phyloP scores from a whole-genome alignment of 2,888 invertebrate species.

The Ctenicera cuprea region DNA sequence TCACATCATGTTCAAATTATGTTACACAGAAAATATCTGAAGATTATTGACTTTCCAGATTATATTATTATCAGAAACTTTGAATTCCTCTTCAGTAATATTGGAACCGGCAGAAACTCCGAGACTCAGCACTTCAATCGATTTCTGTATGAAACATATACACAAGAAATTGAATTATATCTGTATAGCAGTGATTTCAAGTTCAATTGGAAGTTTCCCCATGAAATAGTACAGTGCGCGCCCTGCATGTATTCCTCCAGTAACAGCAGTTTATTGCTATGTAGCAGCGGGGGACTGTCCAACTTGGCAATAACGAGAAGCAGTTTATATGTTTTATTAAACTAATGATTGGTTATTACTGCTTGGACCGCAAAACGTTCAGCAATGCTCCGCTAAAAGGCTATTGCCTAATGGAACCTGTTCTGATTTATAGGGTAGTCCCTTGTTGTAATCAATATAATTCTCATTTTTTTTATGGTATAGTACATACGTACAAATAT shows the following conservation, averaged over 20 bases:
- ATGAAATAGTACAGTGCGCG: conserved; percentile 37
- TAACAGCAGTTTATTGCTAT: conserved; percentile 48
- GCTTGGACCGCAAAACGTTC: conserved; percentile 39
- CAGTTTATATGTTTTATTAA: conserved; percentile 56
- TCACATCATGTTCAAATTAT: no score
- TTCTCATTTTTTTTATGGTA: conserved; percentile 20
- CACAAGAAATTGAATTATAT: conserved; percentile 16
- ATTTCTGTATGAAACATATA: neutral
- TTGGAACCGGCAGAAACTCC: no score
- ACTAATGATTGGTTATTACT: conserved; percentile 56
- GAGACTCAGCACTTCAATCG: neutral
- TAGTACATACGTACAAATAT: neutral
- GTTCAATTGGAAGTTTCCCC: conserved; percentile 39
- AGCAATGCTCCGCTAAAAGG: conserved; percentile 37
- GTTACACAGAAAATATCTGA: no score
- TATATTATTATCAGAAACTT: no score
- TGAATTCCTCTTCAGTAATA: no score
- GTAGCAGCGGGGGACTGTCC: conserved; percentile 46
- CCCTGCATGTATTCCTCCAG: conserved; percentile 42
- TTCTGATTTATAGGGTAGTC: conserved; percentile 38
- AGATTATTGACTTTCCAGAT: no score
- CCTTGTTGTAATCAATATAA: conserved; percentile 24
- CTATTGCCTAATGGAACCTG: conserved; percentile 38
- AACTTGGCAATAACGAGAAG: conserved; percentile 50
- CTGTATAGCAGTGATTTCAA: conserved; percentile 13